Evolutionary conservation across 1,140 invertebrate species (phyloP).

Genomic region (Orius insidiosus): DNA sequence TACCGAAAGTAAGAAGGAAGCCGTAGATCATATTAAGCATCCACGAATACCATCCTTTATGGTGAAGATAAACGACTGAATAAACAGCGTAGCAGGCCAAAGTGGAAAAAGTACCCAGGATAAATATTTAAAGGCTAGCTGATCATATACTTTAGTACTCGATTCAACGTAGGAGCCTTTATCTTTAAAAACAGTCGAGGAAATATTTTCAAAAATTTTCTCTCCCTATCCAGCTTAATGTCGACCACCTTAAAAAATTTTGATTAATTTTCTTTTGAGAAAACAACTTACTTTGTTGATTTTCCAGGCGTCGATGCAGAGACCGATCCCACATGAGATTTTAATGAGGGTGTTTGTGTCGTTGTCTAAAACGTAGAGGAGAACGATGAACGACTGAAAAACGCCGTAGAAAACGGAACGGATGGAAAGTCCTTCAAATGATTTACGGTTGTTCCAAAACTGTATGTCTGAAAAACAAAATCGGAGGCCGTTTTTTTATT

Average conservation of each 20-base stretch:
- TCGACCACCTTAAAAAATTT: too few species aligned
- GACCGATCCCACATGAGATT: constrained; percentile 79
- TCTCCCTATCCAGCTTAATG: constrained; percentile 60
- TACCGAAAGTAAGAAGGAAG: constrained; percentile 90
- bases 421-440: constrained; percentile 91
- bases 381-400: constrained; percentile 86
- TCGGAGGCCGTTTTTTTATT: too few species aligned
- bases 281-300: constrained; percentile 99
- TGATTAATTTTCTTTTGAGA: too few species aligned
- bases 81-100: constrained; percentile 84
- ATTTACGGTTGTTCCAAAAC: constrained; percentile 97
- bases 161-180: constrained; percentile 95
- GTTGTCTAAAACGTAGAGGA: constrained; percentile 94
- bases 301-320: constrained; percentile 99
- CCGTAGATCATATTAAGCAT: constrained; percentile 92
- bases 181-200: constrained; percentile 64
- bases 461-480: constrained; percentile 67
- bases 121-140: constrained; percentile 89
- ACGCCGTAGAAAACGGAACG: constrained; percentile 98
- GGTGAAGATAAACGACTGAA: constrained; percentile 91
- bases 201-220: constrained; percentile 55
- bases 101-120: constrained; percentile 92
- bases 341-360: constrained; percentile 93
- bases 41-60: constrained; percentile 96
- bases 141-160: constrained; percentile 87